Percentiles rank a stretch among this genome's conserved stretches.
phyloP scores from a whole-genome alignment of 2,113 vertebrate species.

The Sisor rabdophorus region DNA sequence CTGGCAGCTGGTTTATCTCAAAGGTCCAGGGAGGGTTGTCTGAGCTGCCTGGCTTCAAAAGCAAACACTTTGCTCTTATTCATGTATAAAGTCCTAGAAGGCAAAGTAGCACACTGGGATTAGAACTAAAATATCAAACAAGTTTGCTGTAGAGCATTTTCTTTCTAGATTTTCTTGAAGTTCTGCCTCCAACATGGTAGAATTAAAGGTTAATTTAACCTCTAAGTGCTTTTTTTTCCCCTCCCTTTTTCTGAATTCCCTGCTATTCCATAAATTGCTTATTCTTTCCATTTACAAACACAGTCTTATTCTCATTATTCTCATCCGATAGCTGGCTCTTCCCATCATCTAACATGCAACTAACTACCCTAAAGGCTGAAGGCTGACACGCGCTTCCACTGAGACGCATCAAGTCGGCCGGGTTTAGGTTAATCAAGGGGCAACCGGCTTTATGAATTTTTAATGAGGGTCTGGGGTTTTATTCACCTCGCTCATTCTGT shows the following conservation, averaged over 20 bases:
- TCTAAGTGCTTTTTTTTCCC: neutral
- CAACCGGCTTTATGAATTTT: neutral
- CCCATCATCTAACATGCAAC: neutral
- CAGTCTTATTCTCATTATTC: no score
- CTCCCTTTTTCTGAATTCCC: neutral
- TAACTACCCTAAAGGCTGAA: neutral
- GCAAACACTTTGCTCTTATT: constrained; percentile 28
- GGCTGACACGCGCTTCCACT: neutral
- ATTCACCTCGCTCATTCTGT: neutral
- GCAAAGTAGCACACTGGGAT: constrained; percentile 9
- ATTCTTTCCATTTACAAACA: no score
- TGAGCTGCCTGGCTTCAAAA: constrained; percentile 31
- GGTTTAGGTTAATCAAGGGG: constrained; percentile 2
- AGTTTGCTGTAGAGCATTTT: neutral
- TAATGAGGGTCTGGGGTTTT: neutral
- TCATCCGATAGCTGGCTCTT: neutral
- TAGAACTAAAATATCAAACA: neutral
- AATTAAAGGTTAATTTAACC: neutral
- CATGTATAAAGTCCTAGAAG: neutral
- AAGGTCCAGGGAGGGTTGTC: constrained; percentile 53
- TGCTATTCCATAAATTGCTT: neutral
- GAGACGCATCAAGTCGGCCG: neutral
- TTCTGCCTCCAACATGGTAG: neutral
- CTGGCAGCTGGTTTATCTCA: constrained; percentile 66
- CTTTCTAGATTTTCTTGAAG: neutral